These are phyloP conservation scores for Pristionchus mayeri DNA, from an alignment of 2,888 invertebrate genomes.

Conservation along the genomic window DNA sequence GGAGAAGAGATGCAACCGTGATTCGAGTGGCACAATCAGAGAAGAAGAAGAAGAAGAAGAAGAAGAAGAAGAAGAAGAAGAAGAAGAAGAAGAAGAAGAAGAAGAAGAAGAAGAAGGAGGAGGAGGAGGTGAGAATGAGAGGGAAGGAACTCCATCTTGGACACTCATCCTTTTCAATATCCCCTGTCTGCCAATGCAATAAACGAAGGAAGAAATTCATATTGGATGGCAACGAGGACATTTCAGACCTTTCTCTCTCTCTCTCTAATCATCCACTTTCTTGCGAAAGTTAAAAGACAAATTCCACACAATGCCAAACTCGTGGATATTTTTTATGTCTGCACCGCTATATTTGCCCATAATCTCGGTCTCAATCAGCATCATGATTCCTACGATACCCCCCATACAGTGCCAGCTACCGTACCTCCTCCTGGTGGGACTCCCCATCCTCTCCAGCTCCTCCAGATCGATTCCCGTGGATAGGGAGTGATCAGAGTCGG, in stretches of 20 bases:
- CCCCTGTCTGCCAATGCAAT: conserved; percentile 3
- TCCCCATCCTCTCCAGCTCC: conserved; percentile 39
- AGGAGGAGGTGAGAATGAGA: neutral
- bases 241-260: too few species aligned
- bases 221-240: neutral
- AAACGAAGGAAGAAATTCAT: conserved; percentile 19
- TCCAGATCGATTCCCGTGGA: conserved; percentile 44
- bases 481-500: conserved; percentile 39
- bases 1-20: conserved; percentile 43
- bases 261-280: too few species aligned
- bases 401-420: neutral
- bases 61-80: too few species aligned
- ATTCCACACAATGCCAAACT: too few species aligned
- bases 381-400: too few species aligned
- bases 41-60: too few species aligned
- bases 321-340: too few species aligned
- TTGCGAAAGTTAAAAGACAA: too few species aligned
- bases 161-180: conserved; percentile 37
- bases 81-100: neutral
- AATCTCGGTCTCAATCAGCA: too few species aligned
- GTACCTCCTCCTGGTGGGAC: conserved; percentile 44
- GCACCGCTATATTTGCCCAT: too few species aligned
- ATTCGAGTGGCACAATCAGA: conserved; percentile 4
- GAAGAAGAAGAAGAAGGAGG: neutral
- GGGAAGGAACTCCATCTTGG: conserved; percentile 21